These are phyloP conservation scores for Macropus fuliginosus DNA, from an alignment of 2,797 vertebrate genomes.

Conservation along the genomic window DNA sequence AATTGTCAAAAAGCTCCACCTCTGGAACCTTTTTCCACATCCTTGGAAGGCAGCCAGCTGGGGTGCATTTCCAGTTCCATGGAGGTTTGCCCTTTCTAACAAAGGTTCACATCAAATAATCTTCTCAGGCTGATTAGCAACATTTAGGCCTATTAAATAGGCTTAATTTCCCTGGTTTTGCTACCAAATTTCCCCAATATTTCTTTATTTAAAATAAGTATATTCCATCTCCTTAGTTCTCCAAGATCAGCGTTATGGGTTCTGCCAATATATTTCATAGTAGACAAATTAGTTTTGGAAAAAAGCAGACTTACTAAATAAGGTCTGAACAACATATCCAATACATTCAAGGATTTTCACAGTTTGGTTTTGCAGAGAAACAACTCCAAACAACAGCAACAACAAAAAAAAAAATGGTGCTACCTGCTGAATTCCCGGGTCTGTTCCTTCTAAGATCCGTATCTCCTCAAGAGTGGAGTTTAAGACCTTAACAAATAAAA, in stretches of 20 bases:
- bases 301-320: background rate
- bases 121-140: background rate
- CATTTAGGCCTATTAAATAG: background rate
- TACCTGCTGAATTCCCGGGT: background rate
- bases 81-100: background rate
- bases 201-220: background rate
- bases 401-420: too few species aligned
- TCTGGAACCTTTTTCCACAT: background rate
- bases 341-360: background rate
- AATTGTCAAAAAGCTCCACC: background rate
- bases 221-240: background rate
- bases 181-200: background rate
- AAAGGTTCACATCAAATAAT: background rate
- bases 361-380: background rate
- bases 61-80: background rate
- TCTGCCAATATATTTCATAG: background rate
- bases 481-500: background rate
- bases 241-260: too few species aligned
- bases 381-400: background rate
- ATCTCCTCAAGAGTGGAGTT: background rate
- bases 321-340: background rate
- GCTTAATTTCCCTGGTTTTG: background rate
- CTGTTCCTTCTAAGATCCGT: background rate
- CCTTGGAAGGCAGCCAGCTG: background rate
- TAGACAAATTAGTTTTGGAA: background rate